Base-by-base conservation (phyloP, 2,797 vertebrate genomes). In the Mus minutoides region DNA sequence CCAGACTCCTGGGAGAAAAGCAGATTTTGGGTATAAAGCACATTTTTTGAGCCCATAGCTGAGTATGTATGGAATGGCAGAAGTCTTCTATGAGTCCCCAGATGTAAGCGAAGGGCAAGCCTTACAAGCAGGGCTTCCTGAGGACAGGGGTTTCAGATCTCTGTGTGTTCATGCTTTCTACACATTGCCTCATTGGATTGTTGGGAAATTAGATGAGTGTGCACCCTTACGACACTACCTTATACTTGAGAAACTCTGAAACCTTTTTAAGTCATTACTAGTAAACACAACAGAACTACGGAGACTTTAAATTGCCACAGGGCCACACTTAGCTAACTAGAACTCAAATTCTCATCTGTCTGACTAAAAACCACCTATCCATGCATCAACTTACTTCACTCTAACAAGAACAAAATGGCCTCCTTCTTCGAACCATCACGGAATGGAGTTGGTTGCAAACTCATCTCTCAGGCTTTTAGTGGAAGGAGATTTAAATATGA, bases 341-440 rank as follows among this genome's bases (percentile, higher is more conserved):
- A 95, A 71, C 83, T 85, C 80, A 24, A 93, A 88, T 77, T 91
- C 49, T 90, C 24, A 69, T n/a, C 13, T 88, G 14, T 34, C 67
- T 71, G 17, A 78, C 62, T 73, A 40, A 76, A 95, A 78, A 9
- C 31, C 21, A 67, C 12, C 13, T 6, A 54, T 60, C 16, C 49
- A 58, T 10, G 37, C 49, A 34, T 69, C n/a, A 62, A 46, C 79
- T 88, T 8, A 5, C 13, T 73, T 80, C 24, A 54, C 9, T 85
- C 24, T 43, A 93, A 43, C 56, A 31, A 56, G 43, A 87, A 73
- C 49, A 80, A 93, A 88, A 71, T 49, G 40, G 54, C 40, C 34
- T 64, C 58, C 69, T 89, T 91, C 88, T 91, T 56, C 79, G 94
- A 80, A 88, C 8, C 10, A 75, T 43, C 62, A 34, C 58, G 58